Base-by-base conservation (phyloP, 2,797 vertebrate genomes). In the Sebastes matsubarae region DNA sequence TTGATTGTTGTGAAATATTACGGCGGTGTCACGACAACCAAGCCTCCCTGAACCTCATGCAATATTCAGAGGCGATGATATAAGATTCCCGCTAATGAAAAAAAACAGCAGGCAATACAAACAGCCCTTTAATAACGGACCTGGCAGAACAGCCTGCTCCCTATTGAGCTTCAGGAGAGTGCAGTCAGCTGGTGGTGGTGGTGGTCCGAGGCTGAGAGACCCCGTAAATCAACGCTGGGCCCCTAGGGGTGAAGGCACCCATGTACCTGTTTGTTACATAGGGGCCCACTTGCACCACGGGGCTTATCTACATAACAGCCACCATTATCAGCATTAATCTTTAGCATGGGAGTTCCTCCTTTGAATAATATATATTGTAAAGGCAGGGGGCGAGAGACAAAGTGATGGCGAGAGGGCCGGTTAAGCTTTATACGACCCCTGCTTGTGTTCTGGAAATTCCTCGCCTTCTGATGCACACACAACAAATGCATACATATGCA, bases 1-100 rank as follows among this genome's bases (percentile, higher is more conserved):
- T 90, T 92, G 91, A 92, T 92, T 92, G 89, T 91, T 90, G 90
- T 92, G 91, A 94, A 93, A 94, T 94, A 95, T 94, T 92, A 93
- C 80, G 67, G 80, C 50, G 58, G 83, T 79, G 91, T 91, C 92
- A 89, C 83, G 79, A 92, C 92, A 92, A 89, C 87, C 82, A 72
- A 86, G 85, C 89, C 87, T 83, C 90, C 82, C 85, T 36, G 81
- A 91, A 85, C 90, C 92, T 93, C 93, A 93, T 94, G 92, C 92
- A 95, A 93, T 95, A 94, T 94, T 94, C 94, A 94, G 88, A 87
- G 88, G 88, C 50, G 63, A 92, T 92, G 93, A 94, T 93, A 94
- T 92, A 93, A 92, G 93, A 94, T 89, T 91, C 89, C 85, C 34
- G 83, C 91, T 94, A 92, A 95, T 94, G 92, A 94, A 93, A 94